phyloP scores from a whole-genome alignment of 2,888 invertebrate species.

The Priocnemis perturbator region DNA sequence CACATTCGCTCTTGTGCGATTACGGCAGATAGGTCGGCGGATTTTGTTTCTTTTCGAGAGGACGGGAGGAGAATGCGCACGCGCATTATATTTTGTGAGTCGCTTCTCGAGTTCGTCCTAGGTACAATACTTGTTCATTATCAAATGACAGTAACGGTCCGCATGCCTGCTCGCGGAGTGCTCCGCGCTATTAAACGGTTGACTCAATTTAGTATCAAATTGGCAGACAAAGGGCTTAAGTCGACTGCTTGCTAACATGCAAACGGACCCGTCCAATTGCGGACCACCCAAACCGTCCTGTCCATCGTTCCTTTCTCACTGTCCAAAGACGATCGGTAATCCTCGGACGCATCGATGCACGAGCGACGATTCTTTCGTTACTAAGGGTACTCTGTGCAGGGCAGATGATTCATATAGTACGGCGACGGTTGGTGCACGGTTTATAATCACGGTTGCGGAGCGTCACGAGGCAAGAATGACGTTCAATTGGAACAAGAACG shows the following conservation, averaged over 20 bases:
- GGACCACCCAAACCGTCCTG: slow-evolving; percentile 69
- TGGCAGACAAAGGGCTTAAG: slow-evolving; percentile 70
- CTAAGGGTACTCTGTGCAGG: neutral
- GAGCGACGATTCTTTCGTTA: neutral
- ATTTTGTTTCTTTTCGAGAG: no score
- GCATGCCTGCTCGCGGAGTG: slow-evolving; percentile 27
- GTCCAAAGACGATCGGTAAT: slow-evolving; percentile 6
- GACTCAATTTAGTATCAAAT: slow-evolving; percentile 68
- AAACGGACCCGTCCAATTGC: slow-evolving; percentile 65
- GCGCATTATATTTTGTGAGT: neutral
- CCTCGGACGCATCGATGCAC: neutral
- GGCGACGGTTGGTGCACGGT: no score
- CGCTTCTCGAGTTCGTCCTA: neutral
- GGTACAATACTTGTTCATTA: slow-evolving; percentile 22
- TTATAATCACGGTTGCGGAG: neutral
- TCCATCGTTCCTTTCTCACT: slow-evolving; percentile 14
- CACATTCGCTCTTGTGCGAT: no score
- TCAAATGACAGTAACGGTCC: slow-evolving; percentile 34
- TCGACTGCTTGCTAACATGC: slow-evolving; percentile 70
- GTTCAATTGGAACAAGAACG: slow-evolving; percentile 6
- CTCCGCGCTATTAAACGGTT: slow-evolving; percentile 58
- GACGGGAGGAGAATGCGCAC: no score
- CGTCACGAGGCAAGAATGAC: neutral
- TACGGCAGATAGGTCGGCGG: no score
- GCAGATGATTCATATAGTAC: no score